A percentile compares a stretch with the other conserved stretches of the same genome.
These are phyloP conservation scores for Lobophora halterata DNA, from an alignment of 2,888 invertebrate genomes.

Conservation along the genomic window DNA sequence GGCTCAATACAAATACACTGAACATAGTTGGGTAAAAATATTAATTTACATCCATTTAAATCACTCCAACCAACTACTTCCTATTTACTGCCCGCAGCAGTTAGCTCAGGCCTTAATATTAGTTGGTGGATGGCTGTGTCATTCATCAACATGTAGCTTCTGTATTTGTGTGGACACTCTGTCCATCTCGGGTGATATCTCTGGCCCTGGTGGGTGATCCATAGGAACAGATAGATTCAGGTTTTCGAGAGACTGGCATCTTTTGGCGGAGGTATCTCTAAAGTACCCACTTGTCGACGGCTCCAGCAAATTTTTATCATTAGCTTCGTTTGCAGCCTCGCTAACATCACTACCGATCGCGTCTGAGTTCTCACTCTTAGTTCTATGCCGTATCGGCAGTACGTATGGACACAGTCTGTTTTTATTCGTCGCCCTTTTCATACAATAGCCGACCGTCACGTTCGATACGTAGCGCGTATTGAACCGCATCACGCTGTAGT, in stretches of 20 bases:
- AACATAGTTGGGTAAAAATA: too few species aligned
- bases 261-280: slow-evolving; percentile 69
- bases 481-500: slow-evolving; percentile 75
- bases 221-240: slow-evolving; percentile 66
- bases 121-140: slow-evolving; percentile 45
- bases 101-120: slow-evolving; percentile 33
- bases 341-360: slow-evolving; percentile 58
- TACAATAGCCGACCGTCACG: slow-evolving; percentile 82
- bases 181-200: slow-evolving; percentile 79
- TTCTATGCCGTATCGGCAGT: slow-evolving; percentile 79
- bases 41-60: slow-evolving; percentile 52
- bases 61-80: slow-evolving; percentile 55
- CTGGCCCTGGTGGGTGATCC: slow-evolving; percentile 55
- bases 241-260: slow-evolving; percentile 83
- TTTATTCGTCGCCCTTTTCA: slow-evolving; percentile 75
- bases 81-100: slow-evolving; percentile 39
- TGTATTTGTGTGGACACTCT: slow-evolving; percentile 83
- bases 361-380: slow-evolving; percentile 83
- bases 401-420: slow-evolving; percentile 82
- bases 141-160: slow-evolving; percentile 82
- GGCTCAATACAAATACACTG: slow-evolving; percentile 57
- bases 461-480: slow-evolving; percentile 83
- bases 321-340: slow-evolving; percentile 53
- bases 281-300: slow-evolving; percentile 65
- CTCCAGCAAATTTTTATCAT: slow-evolving; percentile 56